Evolutionary conservation across 2,888 invertebrate species (phyloP).

Genomic region (Heterodera filipjevi): DNA sequence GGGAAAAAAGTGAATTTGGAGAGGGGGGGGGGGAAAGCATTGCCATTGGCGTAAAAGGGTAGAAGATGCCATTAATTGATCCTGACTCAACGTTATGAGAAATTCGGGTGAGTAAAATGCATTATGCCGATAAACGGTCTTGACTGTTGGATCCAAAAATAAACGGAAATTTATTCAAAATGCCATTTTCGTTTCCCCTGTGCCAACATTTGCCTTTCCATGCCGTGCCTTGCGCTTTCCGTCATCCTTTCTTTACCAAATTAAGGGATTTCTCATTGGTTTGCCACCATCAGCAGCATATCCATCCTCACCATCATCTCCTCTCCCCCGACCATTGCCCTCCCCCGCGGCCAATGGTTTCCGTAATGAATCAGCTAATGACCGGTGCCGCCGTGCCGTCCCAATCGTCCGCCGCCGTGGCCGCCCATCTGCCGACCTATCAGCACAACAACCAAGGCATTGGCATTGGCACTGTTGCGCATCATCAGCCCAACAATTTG

Average conservation of each 20-base stretch:
- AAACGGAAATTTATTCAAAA: too few species aligned
- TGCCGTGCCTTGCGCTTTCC: too few species aligned
- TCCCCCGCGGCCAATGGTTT: neutral
- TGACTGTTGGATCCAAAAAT: too few species aligned
- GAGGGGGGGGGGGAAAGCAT: neutral
- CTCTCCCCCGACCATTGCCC: neutral
- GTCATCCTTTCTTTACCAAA: neutral
- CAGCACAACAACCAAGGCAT: neutral
- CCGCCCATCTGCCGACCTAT: neutral
- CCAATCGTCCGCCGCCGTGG: neutral
- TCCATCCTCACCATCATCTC: neutral
- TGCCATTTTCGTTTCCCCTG: too few species aligned
- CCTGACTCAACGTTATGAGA: too few species aligned
- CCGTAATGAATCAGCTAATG: conserved; percentile 5
- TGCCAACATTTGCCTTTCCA: too few species aligned
- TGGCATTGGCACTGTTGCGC: neutral
- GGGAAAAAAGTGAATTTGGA: neutral
- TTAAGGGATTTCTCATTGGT: neutral
- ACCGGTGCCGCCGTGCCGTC: neutral
- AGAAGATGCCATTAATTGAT: too few species aligned
- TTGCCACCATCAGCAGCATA: neutral
- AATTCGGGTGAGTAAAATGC: too few species aligned
- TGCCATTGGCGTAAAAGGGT: too few species aligned
- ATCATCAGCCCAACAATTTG: neutral
- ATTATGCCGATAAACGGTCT: too few species aligned